Evolutionary conservation across 2,113 vertebrate species (phyloP), one percentile per base, ranked within the genome.

Genomic region (Elaphurus davidianus): DNA sequence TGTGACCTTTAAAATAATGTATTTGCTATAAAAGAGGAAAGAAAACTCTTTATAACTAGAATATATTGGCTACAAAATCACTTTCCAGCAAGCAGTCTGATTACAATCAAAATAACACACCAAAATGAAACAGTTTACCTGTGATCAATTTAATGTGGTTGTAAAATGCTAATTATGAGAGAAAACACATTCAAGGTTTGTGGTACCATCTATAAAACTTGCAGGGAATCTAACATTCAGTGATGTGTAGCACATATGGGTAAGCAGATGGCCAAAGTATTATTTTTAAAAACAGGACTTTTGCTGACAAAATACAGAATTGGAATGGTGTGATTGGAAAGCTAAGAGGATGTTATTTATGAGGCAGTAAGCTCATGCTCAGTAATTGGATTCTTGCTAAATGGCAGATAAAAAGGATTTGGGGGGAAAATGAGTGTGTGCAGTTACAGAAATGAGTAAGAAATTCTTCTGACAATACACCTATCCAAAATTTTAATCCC

Each of bases 281-380:
- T 99, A 98, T 98, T 99, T 99, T 98, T 98, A 98, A 98, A 98
- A 98, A 98, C 90, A 97, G 90, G 87, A 95, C 74, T 98, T 98
- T 97, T 99, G 98, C 98, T 99, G 98, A 99, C 98, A 99, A 99
- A 99, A 99, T 98, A 98, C 84, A 97, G 98, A 98, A 98, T 94
- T 97, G 96, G 79, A 95, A 97, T 91, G 50, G 81, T 98, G 98
- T 97, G 98, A 98, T 96, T 94, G 89, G 97, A 98, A 98, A 98
- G 67, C 52, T 98, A 97, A 98, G 91, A 97, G 84, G 96, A 93
- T 91, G 96, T 97, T 98, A 98, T 98, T 98, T 98, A 98, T 95
- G 95, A 87, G 82, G 90, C 45, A 91, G 92, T 89, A 97, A 96
- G 36, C 92, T 98, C 90, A 60, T 81, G 36, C 95, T 94, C 84